A percentile compares a stretch with the other conserved stretches of the same genome.
phyloP scores from a whole-genome alignment of 2,888 invertebrate genomes.

The Mantis religiosa region DNA sequence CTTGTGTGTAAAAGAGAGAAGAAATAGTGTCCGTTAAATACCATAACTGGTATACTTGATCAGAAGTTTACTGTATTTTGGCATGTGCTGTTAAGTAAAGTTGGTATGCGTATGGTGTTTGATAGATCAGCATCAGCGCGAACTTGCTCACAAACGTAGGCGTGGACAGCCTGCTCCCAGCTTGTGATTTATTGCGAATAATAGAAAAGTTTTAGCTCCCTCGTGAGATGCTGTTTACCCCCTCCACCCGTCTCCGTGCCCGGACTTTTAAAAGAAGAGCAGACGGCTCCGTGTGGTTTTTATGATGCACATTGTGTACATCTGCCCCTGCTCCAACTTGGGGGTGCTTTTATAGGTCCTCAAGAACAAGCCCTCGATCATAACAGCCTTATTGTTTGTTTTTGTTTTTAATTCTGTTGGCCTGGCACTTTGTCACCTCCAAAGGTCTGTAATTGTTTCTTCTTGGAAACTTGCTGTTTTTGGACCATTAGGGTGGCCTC shows the following conservation, averaged over 20 bases:
- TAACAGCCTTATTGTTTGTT: neutral
- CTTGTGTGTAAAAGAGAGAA: no score
- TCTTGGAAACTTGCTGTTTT: neutral
- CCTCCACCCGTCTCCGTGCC: neutral
- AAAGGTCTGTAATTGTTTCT: neutral
- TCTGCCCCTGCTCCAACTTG: neutral
- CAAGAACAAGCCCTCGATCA: neutral
- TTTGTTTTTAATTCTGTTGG: neutral
- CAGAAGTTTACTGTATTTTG: no score
- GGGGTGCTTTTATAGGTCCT: slow-evolving; percentile 3
- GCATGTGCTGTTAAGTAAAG: no score
- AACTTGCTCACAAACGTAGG: neutral
- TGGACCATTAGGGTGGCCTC: neutral
- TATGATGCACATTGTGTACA: slow-evolving; percentile 3
- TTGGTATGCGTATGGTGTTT: neutral
- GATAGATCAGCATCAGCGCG: neutral
- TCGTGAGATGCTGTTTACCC: neutral
- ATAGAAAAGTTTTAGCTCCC: neutral
- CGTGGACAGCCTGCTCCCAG: neutral
- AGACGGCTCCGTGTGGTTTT: neutral
- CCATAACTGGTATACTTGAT: no score
- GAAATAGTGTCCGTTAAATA: no score
- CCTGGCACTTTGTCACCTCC: neutral
- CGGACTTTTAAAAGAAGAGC: neutral
- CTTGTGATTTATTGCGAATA: neutral